Conservation (phyloP, 2,888 invertebrate species). For the Dolomedes plantarius region DNA sequence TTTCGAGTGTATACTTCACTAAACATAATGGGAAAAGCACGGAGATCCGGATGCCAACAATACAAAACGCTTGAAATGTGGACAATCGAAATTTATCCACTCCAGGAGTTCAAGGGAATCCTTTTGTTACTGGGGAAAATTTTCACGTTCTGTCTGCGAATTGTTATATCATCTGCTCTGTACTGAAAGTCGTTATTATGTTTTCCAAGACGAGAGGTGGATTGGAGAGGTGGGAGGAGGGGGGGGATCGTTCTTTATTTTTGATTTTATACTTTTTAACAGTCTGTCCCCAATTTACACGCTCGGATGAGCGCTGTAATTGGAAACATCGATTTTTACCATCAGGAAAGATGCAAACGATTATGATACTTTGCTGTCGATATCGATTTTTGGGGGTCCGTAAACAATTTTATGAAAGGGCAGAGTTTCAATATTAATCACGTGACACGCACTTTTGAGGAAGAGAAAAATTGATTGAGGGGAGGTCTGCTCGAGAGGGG, state of each 20-base stretch:
- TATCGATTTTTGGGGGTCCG: slow-evolving; percentile 5
- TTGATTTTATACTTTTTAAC: not conserved
- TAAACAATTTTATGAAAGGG: not conserved
- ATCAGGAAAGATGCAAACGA: not conserved
- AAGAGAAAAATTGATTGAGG: not conserved
- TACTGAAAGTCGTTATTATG: not conserved
- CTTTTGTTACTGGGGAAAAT: not conserved
- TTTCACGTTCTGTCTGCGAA: not conserved
- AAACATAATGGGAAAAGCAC: not conserved
- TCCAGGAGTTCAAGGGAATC: not conserved
- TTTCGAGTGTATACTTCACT: not conserved
- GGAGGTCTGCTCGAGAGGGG: not conserved
- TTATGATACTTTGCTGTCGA: slow-evolving; percentile 1
- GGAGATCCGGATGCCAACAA: not conserved
- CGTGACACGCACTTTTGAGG: slow-evolving; percentile 1
- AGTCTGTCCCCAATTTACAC: slow-evolving; percentile 1
- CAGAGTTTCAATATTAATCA: slow-evolving; percentile 9
- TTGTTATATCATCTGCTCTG: not conserved
- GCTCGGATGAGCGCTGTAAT: not conserved
- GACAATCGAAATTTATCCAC: not conserved
- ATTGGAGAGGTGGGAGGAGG: no score
- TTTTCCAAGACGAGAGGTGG: not conserved
- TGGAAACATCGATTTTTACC: slow-evolving; percentile 10
- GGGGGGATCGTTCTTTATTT: not conserved
- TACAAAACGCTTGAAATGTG: not conserved